A percentile compares a stretch with the other conserved stretches of the same genome.
Conservation (phyloP, 2,797 vertebrate species). For the Lutjanus campechanus region DNA sequence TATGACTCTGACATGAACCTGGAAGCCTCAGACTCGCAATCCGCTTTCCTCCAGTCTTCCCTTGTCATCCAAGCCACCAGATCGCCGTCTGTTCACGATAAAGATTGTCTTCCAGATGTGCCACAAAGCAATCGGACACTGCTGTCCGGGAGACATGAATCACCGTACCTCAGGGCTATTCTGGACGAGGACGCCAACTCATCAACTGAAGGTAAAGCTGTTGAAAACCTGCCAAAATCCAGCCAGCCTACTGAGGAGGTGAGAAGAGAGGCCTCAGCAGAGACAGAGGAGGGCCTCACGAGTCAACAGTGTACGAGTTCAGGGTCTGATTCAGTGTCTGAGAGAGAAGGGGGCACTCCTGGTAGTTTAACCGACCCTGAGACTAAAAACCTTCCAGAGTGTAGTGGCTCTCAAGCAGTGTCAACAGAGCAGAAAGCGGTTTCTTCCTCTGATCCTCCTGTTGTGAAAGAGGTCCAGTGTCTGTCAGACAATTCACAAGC, state of each 20-base stretch:
- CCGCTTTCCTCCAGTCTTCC: conserved; percentile 92
- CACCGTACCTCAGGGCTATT: conserved; percentile 90
- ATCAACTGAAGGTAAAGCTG: conserved; percentile 84
- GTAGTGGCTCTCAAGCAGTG: conserved; percentile 64
- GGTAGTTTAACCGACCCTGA: conserved; percentile 55
- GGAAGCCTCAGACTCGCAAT: conserved; percentile 94
- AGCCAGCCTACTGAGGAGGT: conserved; percentile 85
- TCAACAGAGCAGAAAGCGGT: conserved; percentile 79
- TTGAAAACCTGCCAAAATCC: conserved; percentile 85
- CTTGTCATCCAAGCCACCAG: conserved; percentile 91
- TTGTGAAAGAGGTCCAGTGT: conserved; percentile 58
- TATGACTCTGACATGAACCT: conserved; percentile 93
- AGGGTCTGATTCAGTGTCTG: conserved; percentile 75
- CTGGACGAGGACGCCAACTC: conserved; percentile 92
- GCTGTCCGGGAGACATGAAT: conserved; percentile 84
- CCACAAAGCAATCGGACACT: conserved; percentile 85
- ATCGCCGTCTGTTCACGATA: conserved; percentile 91
- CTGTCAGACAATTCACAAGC: conserved; percentile 57
- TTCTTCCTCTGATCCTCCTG: conserved; percentile 69
- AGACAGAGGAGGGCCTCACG: conserved; percentile 79
- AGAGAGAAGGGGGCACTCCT: conserved; percentile 75
- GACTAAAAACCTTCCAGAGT: conserved; percentile 77
- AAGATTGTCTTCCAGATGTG: conserved; percentile 89
- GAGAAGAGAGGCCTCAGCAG: conserved; percentile 78
- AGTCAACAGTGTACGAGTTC: conserved; percentile 74